Base-by-base conservation (phyloP, 2,113 vertebrate species). In the Delphinus delphis region DNA sequence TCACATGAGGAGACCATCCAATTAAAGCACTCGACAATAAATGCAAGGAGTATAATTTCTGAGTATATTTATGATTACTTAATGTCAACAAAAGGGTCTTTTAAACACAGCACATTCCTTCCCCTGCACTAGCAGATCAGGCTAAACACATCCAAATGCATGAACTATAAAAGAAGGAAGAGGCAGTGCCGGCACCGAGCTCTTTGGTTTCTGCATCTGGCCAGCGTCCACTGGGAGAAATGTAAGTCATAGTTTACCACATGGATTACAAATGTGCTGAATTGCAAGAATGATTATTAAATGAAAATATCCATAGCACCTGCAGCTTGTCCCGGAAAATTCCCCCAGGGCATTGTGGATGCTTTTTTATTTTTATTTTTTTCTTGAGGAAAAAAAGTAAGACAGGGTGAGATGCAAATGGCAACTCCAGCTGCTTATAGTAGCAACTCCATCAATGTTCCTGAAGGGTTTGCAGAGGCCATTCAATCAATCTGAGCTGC, bases 221-320 rank as follows among this genome's bases (percentile, higher is more conserved):
- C 97, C 47, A 55, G 94, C 88, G 98, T 97, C 99, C 98, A 12
- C 92, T 95, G 98, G 99, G 98, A 99, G 98, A 98, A 98, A 98
- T 98, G 98, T 98, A 98, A 99, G 98, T 98, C 98, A 98, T 98
- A 98, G 98, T 98, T 98, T 98, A 99, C 99, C 99, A 98, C 98
- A 98, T 98, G 99, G 99, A 99, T 99, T 99, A 99, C 98, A 98
- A 99, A 99, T 99, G 99, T 99, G 99, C 99, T 99, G 99, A 99
- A 99, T 99, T 99, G 99, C 99, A 99, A 98, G 98, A 99, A 99
- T 98, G 99, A 98, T 99, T 99, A 99, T 99, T 98, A 99, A 99
- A 99, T 99, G 98, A 99, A 99, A 99, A 99, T 99, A 99, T 99
- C 98, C 98, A 98, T 98, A 98, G 98, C 99, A 99, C 99, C 99